Conservation (phyloP, 1,140 invertebrate genomes). For the Dendrolimus kikuchii region DNA sequence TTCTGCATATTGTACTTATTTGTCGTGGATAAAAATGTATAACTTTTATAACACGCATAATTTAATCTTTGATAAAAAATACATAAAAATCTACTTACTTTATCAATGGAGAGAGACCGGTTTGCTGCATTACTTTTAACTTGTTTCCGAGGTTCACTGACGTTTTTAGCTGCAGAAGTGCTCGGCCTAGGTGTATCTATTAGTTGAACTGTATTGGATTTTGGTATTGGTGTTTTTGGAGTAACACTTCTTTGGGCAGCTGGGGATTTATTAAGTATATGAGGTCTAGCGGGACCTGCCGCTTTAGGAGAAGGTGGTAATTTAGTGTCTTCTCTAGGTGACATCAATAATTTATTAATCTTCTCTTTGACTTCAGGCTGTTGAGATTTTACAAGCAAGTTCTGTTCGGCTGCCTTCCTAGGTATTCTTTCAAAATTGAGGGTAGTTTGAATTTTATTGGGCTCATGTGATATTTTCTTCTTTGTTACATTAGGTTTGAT, state of each 20-base stretch:
- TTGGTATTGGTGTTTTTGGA: constrained; percentile 16
- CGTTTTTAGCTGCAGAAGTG: constrained; percentile 20
- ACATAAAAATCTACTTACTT: constrained; percentile 11
- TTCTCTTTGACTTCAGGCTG: constrained; percentile 30
- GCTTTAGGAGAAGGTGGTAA: constrained; percentile 26
- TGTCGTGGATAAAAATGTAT: no score
- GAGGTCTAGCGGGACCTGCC: constrained; percentile 29
- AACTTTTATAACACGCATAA: no score
- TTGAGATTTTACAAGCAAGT: constrained; percentile 16
- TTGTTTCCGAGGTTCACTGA: constrained; percentile 22
- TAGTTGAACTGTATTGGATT: constrained; percentile 17
- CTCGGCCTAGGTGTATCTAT: constrained; percentile 46
- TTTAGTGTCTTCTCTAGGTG: constrained; percentile 43
- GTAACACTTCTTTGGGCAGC: no score
- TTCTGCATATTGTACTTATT: no score
- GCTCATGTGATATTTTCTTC: constrained; percentile 36
- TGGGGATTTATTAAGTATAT: constrained; percentile 24
- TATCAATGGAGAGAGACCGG: constrained; percentile 20
- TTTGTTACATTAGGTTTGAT: constrained; percentile 50
- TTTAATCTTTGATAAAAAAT: no score
- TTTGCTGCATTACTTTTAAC: constrained; percentile 10
- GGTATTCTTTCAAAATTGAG: constrained; percentile 60
- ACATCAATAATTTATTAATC: constrained; percentile 23
- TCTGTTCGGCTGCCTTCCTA: constrained; percentile 30
- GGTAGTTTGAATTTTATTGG: constrained; percentile 64